Base-by-base conservation (phyloP, 2,888 invertebrate species). In the Zygogramma bicolorata region DNA sequence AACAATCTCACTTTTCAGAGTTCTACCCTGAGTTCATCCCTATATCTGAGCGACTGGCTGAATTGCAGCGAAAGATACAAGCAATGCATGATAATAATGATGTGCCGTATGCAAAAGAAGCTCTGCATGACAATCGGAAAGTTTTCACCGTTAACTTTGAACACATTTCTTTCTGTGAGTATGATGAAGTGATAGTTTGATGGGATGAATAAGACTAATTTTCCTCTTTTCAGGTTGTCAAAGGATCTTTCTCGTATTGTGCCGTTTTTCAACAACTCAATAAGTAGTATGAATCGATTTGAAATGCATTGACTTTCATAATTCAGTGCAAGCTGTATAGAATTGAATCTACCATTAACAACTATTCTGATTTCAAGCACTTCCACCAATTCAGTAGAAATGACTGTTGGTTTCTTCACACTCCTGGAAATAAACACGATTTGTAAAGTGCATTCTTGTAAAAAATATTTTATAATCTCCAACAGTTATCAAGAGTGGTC, bases 161-260 rank as follows among this genome's bases (percentile, higher is more conserved):
- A 53, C n/a, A 67, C 67, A 34, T 34, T 53, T 8, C 4, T 67
- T 38, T 5, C 40, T n/a, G 67, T 67, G 38, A 42, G 62, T 62
- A 20, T 62, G 22, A 34, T 27, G 42, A 7, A 10, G n/a, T 2
- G 3, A 1, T 3, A 1, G 34, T 34, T 6, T 34, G 15, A 4
- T 5, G 1, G 29, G 2, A 31, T 31, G 2, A 2, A 27, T 25
- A 31, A 10, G 6, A n/a, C 13, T 34, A 0, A 27, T 25, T 7
- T 27, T 25, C n/a, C 10, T 27, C 15, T 61, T 42, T 62, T 6
- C 25, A 62, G 62, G 62, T 62, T 8, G 29, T 62, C 0, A 62
- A 62, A 6, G 40, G 62, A n/a, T n/a, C 62, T 13, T 62, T 42
- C 18, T 62, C 62, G 13, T 62, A 62, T 22, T 62, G 42, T 27